These are phyloP conservation scores for Bacillus rossius DNA, from an alignment of 1,140 invertebrate species.

Conservation along the genomic window DNA sequence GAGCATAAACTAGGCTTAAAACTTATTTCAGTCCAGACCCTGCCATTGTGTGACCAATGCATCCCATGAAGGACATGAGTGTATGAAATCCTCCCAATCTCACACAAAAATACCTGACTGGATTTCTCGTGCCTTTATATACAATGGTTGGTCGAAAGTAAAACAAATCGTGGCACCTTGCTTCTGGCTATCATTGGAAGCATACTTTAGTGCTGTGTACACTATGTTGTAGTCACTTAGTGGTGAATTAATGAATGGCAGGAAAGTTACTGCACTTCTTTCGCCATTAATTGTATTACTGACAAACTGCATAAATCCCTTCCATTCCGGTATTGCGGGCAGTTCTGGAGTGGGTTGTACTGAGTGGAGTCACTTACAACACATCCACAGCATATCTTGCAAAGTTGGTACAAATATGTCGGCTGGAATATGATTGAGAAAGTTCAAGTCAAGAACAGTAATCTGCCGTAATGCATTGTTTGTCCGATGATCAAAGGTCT, in stretches of 20 bases:
- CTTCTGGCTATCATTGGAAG: not conserved
- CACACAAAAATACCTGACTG: conserved; percentile 17
- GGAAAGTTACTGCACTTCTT: conserved; percentile 13
- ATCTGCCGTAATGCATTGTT: not conserved
- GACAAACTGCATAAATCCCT: conserved; percentile 23
- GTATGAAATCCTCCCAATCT: conserved; percentile 34
- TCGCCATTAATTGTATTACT: conserved; percentile 12
- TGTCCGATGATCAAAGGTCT: not conserved
- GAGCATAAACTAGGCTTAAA: conserved; percentile 28
- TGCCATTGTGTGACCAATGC: conserved; percentile 36
- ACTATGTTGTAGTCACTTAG: not conserved
- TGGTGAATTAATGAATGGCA: not conserved
- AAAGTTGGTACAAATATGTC: not conserved
- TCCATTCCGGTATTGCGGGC: conserved; percentile 17
- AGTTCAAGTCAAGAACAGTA: not conserved
- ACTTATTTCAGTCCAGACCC: conserved; percentile 37
- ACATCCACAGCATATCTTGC: not conserved
- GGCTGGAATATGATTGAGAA: not conserved
- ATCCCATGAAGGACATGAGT: conserved; percentile 39
- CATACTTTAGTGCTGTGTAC: not conserved
- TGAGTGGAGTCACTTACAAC: not conserved
- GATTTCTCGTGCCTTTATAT: conserved; percentile 42
- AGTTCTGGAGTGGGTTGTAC: not conserved
- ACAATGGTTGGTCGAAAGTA: conserved; percentile 30
- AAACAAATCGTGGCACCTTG: conserved; percentile 18